A percentile compares a stretch with the other conserved stretches of the same genome.
Conservation (phyloP, 2,113 vertebrate genomes). For the Dicaeum eximium region DNA sequence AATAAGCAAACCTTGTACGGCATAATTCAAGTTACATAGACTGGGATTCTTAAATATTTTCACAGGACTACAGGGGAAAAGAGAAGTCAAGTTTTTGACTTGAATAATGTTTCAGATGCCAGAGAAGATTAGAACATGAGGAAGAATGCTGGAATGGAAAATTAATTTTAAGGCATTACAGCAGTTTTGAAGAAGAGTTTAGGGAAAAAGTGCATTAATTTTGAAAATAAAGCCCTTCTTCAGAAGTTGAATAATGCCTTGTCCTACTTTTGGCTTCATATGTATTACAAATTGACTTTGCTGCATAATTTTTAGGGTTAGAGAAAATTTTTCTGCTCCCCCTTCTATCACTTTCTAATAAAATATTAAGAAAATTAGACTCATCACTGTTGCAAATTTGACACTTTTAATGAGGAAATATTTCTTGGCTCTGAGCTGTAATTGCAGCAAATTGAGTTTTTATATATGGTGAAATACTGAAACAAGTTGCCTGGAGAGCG, state of each 20-base stretch:
- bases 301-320: neutral
- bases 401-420: neutral
- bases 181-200: neutral
- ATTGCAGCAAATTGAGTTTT: neutral
- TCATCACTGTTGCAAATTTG: neutral
- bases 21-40: neutral
- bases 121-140: neutral
- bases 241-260: neutral
- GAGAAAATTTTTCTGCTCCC: neutral
- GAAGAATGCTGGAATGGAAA: slow-evolving; percentile 22
- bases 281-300: neutral
- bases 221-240: neutral
- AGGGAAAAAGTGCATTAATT: neutral
- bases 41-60: neutral
- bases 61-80: neutral
- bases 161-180: neutral
- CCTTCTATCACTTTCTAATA: neutral
- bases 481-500: neutral
- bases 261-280: neutral
- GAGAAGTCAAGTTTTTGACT: neutral
- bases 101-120: neutral
- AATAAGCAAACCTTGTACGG: neutral
- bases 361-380: neutral
- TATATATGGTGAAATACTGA: neutral
- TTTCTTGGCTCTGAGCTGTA: neutral